Evolutionary conservation across 2,113 vertebrate species (phyloP), one percentile per base, ranked within the genome.

Genomic region (Cacatua alba): DNA sequence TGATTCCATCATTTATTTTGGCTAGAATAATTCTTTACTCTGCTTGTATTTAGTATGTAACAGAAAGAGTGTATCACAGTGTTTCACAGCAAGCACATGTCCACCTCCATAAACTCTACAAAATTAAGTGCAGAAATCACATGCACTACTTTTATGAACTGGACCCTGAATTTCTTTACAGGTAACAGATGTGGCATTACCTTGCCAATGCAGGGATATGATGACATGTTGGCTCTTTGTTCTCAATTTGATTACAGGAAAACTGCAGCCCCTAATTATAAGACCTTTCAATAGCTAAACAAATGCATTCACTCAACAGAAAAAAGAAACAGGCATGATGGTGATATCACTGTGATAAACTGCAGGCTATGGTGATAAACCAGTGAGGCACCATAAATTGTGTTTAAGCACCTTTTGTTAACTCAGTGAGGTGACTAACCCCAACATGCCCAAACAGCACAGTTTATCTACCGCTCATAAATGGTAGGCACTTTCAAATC

Each of bases 261-360:
- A 95, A 93, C 64, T 88, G 41, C 60, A 91, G 82, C 43, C 94
- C 43, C 85, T 77, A 95, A 78, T 96, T 92, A 11, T 44, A 94
- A 83, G 76, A 68, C 55, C 64, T 94, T 90, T 86, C 41, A 88
- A 93, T 86, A 92, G 71, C 59, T 93, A 71, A 96, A 91, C 59
- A 95, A 94, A 90, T 43, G 88, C 59, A 72, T 8, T 21, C 79
- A 83, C 43, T 86, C 71, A 74, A 87, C 17, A 94, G 51, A 92
- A 97, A 94, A 75, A 91, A 89, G 75, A 92, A 97, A 86, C 71
- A 94, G 92, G 60, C 33, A 70, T 41, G 53, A 82, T n/a, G 43
- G 63, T 69, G 82, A 49, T 31, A 93, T 57, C 82, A 88, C 35
- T 64, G 69, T 91, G 84, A 84, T 87, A 91, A 87, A 91, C 82